These are phyloP conservation scores for Bettongia penicillata DNA, from an alignment of 2,113 vertebrate genomes.

Conservation along the genomic window DNA sequence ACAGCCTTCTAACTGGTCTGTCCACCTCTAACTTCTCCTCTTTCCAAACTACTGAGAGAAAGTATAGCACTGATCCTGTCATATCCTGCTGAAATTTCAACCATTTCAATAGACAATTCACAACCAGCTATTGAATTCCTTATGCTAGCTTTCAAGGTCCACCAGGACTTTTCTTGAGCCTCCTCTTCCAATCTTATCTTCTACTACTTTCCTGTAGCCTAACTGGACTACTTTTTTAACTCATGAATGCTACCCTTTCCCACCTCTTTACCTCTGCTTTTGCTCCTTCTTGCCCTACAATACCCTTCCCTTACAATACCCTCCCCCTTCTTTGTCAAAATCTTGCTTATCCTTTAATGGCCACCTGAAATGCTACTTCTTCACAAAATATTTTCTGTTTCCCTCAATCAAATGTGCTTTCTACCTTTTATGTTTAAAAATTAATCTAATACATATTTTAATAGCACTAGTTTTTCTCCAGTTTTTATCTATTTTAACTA, in stretches of 20 bases:
- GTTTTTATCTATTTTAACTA: background rate
- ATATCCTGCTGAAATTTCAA: background rate
- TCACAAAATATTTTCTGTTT: background rate
- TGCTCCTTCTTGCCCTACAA: background rate
- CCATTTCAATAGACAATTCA: background rate
- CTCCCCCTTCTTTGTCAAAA: background rate
- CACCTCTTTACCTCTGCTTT: background rate
- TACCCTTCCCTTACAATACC: background rate
- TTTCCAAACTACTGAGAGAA: background rate
- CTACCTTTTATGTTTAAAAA: background rate
- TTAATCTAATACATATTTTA: background rate
- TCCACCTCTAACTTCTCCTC: background rate
- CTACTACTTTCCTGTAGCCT: background rate
- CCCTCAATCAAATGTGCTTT: background rate
- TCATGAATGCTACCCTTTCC: background rate
- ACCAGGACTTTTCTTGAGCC: background rate
- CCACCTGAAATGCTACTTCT: background rate
- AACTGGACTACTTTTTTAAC: background rate
- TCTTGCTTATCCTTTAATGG: background rate
- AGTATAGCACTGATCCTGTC: background rate
- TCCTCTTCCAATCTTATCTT: background rate
- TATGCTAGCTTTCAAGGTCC: background rate
- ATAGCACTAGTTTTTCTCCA: background rate
- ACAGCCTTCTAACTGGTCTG: background rate
- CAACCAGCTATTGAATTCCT: background rate